Base-by-base conservation (phyloP, 1,140 invertebrate species). In the Aradophagus sp. region DNA sequence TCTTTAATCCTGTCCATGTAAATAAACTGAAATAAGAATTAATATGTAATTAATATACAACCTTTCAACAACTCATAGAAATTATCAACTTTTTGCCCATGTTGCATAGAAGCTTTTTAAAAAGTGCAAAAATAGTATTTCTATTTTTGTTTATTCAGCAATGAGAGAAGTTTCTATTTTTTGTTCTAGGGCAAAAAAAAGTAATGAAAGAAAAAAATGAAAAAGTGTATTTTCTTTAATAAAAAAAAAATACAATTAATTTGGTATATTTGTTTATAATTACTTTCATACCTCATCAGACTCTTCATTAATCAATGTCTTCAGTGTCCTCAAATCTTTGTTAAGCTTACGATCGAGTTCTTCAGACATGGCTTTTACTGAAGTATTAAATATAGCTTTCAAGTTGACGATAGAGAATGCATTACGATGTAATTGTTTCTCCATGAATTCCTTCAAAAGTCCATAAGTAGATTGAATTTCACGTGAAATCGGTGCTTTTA, bases 361-460 rank as follows among this genome's bases (percentile, higher is more conserved):
- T 13, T 50, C 29, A 0, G 16, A 19, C 1, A 68, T 7, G 39
- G 50, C 45, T 26, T 17, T 15, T n/a, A 39, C 32, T 8, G 13
- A 26, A 12, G 39, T 27, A 0, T 13, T 32, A 61, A 76, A 71
- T 26, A 55, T 32, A 39, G 66, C 31, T 45, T 74, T 70, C 2
- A 93, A 82, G 73, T 90, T 87, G 13, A 93, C 90, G 47, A 90
- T 84, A 1, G 90, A 91, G 77, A 92, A 93, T 0, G 88, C 89
- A 48, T 89, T 92, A 17, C 86, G 83, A n/a, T 84, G 86, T 11
- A 92, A 78, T 69, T 87, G 87, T 34, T 88, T 87, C 65, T 90
- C 89, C 1, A 90, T 84, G 34, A 88, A 85, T 66, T 89, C 87
- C 61, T 89, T 91, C 2, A 93, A 74, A 0, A 79, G 79, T 69